These are phyloP conservation scores for Ophonus ardosiacus DNA, from an alignment of 2,888 invertebrate genomes.

Conservation along the genomic window DNA sequence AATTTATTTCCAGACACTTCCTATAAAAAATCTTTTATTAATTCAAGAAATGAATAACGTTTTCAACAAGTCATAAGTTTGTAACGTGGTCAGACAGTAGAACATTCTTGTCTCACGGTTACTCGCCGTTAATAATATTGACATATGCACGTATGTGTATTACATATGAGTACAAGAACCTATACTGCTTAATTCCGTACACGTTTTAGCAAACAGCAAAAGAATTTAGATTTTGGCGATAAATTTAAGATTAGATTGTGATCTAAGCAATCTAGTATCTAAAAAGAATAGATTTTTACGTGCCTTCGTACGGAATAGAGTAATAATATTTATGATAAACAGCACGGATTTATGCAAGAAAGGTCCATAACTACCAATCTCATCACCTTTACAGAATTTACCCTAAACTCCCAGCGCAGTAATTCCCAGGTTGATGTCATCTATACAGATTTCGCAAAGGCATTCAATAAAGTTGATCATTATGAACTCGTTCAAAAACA, in stretches of 20 bases:
- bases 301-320: too few species aligned
- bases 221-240: not conserved
- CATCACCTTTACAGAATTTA: too few species aligned
- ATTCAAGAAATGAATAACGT: not conserved
- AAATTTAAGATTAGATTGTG: not conserved
- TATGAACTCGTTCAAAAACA: too few species aligned
- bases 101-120: constrained; percentile 3
- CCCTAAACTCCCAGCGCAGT: too few species aligned
- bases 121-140: not conserved
- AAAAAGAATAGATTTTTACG: not conserved
- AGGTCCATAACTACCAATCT: too few species aligned
- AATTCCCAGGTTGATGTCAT: too few species aligned
- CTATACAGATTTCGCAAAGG: too few species aligned
- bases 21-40: too few species aligned
- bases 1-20: not conserved
- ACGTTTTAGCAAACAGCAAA: constrained; percentile 1
- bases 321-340: too few species aligned
- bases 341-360: too few species aligned
- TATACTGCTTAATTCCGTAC: not conserved
- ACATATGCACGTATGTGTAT: not conserved
- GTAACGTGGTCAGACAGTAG: not conserved
- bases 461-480: too few species aligned
- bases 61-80: not conserved
- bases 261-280: not conserved
- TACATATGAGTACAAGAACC: constrained; percentile 6